These are phyloP conservation scores for Parnassius smintheus DNA, from an alignment of 2,888 invertebrate species.

Conservation along the genomic window DNA sequence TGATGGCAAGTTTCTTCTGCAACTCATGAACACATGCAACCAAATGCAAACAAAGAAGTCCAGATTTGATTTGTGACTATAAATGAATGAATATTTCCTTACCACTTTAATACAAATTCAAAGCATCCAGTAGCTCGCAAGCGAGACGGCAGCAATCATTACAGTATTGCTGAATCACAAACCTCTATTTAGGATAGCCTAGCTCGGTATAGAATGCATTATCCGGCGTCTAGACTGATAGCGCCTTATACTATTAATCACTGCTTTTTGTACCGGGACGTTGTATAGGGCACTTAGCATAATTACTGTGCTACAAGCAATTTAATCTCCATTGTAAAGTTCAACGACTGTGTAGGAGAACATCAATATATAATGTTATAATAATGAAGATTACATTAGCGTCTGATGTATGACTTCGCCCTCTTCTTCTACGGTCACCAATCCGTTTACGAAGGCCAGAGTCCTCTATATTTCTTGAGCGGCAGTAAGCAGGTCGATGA, in stretches of 20 bases:
- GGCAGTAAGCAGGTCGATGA: no score
- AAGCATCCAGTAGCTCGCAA: not conserved
- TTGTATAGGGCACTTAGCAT: slow-evolving; percentile 59
- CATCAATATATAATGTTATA: not conserved
- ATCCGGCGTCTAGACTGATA: slow-evolving; percentile 64
- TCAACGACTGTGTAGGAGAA: slow-evolving; percentile 8
- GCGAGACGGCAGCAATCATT: not conserved
- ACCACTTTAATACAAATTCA: not conserved
- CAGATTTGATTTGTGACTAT: no score
- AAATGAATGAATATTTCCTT: no score
- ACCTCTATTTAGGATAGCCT: slow-evolving; percentile 22
- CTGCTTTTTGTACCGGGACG: slow-evolving; percentile 53
- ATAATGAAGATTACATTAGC: no score
- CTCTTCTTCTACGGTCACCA: no score
- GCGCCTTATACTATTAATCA: slow-evolving; percentile 65
- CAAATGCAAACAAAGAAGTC: no score
- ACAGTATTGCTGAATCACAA: slow-evolving; percentile 23
- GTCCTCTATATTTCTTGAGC: no score
- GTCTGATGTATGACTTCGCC: no score
- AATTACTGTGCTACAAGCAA: slow-evolving; percentile 47
- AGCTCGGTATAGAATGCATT: slow-evolving; percentile 21
- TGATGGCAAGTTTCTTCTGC: no score
- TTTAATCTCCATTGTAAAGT: slow-evolving; percentile 16
- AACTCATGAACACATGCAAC: no score
- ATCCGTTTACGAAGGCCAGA: no score